These are phyloP conservation scores for Aphidius colemani DNA, from an alignment of 2,888 invertebrate species.

Conservation along the genomic window DNA sequence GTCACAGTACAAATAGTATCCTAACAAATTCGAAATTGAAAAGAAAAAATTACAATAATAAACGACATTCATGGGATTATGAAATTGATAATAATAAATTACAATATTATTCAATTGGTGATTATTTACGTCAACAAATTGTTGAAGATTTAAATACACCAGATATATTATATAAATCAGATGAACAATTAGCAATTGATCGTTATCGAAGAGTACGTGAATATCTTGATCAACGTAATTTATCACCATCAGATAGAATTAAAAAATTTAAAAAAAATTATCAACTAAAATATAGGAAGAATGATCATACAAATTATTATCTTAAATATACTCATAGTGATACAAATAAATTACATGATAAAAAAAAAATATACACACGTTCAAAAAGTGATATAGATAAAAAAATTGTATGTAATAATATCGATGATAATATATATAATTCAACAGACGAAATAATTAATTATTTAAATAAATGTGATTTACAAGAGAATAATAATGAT, in stretches of 20 bases:
- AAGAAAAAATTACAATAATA: background rate
- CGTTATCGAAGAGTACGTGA: constrained; percentile 45
- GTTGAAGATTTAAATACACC: constrained; percentile 42
- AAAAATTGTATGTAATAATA: constrained; percentile 13
- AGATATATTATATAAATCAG: constrained; percentile 36
- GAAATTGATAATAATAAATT: constrained; percentile 31
- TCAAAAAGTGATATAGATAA: constrained; percentile 27
- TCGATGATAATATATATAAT: no score
- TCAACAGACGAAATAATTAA: no score
- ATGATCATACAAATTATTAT: constrained; percentile 36
- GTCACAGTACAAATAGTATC: background rate
- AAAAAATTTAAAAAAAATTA: background rate
- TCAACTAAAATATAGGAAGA: constrained; percentile 27
- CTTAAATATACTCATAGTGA: constrained; percentile 47
- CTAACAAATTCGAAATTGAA: background rate
- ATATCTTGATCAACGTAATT: constrained; percentile 34
- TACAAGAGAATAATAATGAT: no score
- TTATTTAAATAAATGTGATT: no score
- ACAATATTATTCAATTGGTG: constrained; percentile 45
- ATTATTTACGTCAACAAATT: constrained; percentile 51
- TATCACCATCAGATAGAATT: background rate
- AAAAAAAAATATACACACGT: no score
- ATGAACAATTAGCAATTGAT: constrained; percentile 44
- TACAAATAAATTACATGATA: constrained; percentile 36
- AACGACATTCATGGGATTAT: constrained; percentile 13